These are phyloP conservation scores for Pseudolaguvia tuberculata DNA, from an alignment of 2,113 vertebrate species.

Conservation along the genomic window DNA sequence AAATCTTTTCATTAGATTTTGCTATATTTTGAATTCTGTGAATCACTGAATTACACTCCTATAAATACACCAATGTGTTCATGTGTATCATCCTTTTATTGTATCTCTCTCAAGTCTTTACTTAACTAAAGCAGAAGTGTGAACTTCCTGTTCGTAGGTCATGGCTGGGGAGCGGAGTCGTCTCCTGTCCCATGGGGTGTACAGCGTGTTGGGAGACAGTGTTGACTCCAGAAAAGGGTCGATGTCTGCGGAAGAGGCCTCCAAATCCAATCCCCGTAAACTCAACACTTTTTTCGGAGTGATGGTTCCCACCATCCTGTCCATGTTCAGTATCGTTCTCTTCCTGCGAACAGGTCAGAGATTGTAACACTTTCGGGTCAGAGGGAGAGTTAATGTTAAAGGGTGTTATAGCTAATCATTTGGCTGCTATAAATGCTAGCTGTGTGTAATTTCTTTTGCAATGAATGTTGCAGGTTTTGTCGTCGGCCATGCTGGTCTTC, in stretches of 20 bases:
- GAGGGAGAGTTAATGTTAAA: too few species aligned
- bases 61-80: neutral
- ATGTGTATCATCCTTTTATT: neutral
- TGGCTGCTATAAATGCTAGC: neutral
- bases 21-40: too few species aligned
- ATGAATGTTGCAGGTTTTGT: conserved; percentile 75
- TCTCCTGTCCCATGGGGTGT: conserved; percentile 74
- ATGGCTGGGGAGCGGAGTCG: conserved; percentile 83
- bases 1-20: too few species aligned
- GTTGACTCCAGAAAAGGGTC: conserved; percentile 29
- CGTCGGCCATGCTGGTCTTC: conserved; percentile 81
- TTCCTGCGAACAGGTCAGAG: conserved; percentile 81
- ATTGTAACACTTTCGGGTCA: neutral
- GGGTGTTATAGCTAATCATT: neutral
- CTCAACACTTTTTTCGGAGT: conserved; percentile 88
- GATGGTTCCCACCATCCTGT: conserved; percentile 85
- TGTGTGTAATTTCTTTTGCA: neutral
- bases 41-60: too few species aligned
- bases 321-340: conserved; percentile 89
- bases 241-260: conserved; percentile 31
- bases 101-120: neutral
- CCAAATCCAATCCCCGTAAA: conserved; percentile 60
- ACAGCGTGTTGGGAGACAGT: conserved; percentile 49
- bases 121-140: neutral
- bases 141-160: conserved; percentile 35